Evolutionary conservation across 2,113 vertebrate species (phyloP), one percentile per base, ranked within the genome.

Genomic region (Thymallus thymallus): DNA sequence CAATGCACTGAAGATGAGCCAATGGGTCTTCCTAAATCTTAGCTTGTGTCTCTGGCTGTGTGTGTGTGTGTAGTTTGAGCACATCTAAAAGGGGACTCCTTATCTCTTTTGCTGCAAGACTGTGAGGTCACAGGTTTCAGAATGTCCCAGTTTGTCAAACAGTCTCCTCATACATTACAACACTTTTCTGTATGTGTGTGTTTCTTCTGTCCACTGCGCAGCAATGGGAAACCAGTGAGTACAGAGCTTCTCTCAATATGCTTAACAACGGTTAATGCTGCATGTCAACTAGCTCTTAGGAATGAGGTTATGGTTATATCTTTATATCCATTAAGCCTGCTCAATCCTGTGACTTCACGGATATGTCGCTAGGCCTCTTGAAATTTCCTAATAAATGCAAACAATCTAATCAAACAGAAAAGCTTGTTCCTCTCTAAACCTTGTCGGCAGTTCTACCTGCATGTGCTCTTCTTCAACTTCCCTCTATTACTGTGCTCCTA

Each of bases 171-270:
- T 73, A 51, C 23, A 45, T 55, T 45, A 26, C 55, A 61, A 48
- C 62, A 6, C 45, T 56, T 74, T 73, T 71, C 35, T 35, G 35
- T 35, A 64, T 72, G 24, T 76, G 67, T 91, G 80, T 91, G 82
- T 92, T 81, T 93, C 79, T 90, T 92, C 87, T 88, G 88, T 91
- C 81, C 82, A 85, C 86, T 81, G 93, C 87, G 91, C 91, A 93
- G 92, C 91, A 88, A 93, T 94, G 93, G 93, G 93, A 91, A 93
- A 92, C 84, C 93, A 94, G 93, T 94, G 93, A 93, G 93, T 94
- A 94, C 84, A 80, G 86, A 56, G 23, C 80, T 85, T 84, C 72
- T 87, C 75, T 91, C 58, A 62, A 72, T 72, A 48, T 48, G 14
- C 60, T 81, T 80, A 29, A 76, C 69, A 41, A 35, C 76, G 79